Conservation (phyloP, 2,113 vertebrate genomes). For the Archilochus colubris region DNA sequence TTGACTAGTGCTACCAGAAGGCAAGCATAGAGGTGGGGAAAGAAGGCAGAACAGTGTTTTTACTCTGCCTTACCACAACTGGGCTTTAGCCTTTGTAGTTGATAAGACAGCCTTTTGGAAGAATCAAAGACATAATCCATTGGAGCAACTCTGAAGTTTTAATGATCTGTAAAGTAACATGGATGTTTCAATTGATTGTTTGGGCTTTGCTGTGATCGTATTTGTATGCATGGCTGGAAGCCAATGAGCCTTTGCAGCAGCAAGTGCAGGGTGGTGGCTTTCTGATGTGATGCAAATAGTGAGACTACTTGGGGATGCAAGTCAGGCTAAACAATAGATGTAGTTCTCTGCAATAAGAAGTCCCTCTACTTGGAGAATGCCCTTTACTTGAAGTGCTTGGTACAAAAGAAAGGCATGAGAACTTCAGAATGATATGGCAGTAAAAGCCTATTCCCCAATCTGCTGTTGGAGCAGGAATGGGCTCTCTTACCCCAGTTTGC, state of each 20-base stretch:
- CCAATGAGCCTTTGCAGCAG: not conserved
- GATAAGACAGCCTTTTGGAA: not conserved
- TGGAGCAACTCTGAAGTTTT: not conserved
- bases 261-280: not conserved
- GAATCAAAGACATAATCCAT: not conserved
- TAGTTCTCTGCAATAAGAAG: not conserved
- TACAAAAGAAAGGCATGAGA: not conserved
- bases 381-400: not conserved
- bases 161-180: not conserved
- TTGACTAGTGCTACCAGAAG: not conserved
- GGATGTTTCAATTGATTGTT: not conserved
- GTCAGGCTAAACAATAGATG: not conserved
- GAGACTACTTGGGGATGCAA: not conserved
- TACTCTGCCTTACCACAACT: not conserved
- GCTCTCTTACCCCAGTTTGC: not conserved
- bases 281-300: not conserved
- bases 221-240: not conserved
- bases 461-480: not conserved
- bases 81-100: not conserved
- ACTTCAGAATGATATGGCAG: fast-evolving
- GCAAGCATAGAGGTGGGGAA: not conserved
- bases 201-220: not conserved
- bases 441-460: not conserved
- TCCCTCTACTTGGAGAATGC: not conserved
- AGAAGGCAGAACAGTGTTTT: not conserved